A percentile compares a stretch with the other conserved stretches of the same genome.
These are phyloP conservation scores for Uropetala carovei DNA, from an alignment of 2,888 invertebrate genomes.

Conservation along the genomic window DNA sequence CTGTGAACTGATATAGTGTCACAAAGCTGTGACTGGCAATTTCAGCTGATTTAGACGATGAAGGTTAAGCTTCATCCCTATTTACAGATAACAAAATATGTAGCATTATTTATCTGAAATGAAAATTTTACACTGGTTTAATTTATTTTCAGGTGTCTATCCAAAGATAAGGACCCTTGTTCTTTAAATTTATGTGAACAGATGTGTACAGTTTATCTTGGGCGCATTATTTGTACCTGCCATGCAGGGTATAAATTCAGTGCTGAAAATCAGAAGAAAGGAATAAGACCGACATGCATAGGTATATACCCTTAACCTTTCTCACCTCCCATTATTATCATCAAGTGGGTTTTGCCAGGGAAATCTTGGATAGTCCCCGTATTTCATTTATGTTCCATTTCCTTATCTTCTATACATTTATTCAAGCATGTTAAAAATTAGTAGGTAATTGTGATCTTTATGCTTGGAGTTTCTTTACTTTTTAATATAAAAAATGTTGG, in stretches of 20 bases:
- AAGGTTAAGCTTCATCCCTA: too few relatives aligned
- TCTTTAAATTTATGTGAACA: conserved; percentile 82
- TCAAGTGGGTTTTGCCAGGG: background rate
- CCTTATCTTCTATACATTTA: too few relatives aligned
- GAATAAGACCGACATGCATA: conserved; percentile 80
- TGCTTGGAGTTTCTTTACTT: too few relatives aligned
- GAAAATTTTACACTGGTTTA: background rate
- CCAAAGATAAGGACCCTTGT: conserved; percentile 80
- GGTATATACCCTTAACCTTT: conserved; percentile 73
- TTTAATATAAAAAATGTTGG: too few relatives aligned
- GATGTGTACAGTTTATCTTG: conserved; percentile 80
- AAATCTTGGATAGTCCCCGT: too few relatives aligned
- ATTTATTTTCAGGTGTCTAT: conserved; percentile 77
- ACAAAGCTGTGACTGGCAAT: too few relatives aligned
- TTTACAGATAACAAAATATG: too few relatives aligned
- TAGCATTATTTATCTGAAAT: background rate
- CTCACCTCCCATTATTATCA: background rate
- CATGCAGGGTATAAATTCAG: conserved; percentile 81
- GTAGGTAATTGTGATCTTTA: too few relatives aligned
- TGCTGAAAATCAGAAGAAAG: conserved; percentile 78
- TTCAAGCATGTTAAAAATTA: too few relatives aligned
- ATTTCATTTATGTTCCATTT: too few relatives aligned
- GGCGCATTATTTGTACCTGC: conserved; percentile 82
- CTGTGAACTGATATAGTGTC: too few relatives aligned
- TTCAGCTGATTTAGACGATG: too few relatives aligned